Percentiles rank a stretch among this genome's conserved stretches.
phyloP scores from a whole-genome alignment of 1,140 invertebrate genomes.

The Hestina assimilis region DNA sequence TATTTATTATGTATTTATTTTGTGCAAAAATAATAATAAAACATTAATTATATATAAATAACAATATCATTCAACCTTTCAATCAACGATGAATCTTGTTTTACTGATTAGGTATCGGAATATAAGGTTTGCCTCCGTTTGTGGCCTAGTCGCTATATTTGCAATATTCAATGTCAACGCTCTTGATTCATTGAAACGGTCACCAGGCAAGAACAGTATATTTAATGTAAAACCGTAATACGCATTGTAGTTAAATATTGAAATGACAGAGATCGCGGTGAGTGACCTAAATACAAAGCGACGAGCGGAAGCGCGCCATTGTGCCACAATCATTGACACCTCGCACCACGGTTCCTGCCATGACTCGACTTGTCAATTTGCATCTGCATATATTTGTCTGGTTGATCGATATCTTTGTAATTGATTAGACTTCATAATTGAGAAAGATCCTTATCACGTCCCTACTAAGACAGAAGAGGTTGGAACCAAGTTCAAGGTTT shows the following conservation, averaged over 20 bases:
- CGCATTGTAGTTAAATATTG: slow-evolving; percentile 61
- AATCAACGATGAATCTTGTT: background rate
- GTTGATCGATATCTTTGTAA: background rate
- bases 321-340: slow-evolving; percentile 74
- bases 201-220: slow-evolving; percentile 17
- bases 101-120: background rate
- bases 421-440: too few relatives aligned
- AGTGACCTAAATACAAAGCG: slow-evolving; percentile 75
- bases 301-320: slow-evolving; percentile 68
- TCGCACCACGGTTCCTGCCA: slow-evolving; percentile 40
- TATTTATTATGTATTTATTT: background rate
- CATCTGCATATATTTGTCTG: background rate
- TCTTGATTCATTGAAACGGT: slow-evolving; percentile 12
- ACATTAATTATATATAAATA: background rate
- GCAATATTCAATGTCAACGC: slow-evolving; percentile 24
- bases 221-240: slow-evolving; percentile 30
- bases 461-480: too few relatives aligned
- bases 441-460: too few relatives aligned
- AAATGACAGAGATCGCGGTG: slow-evolving; percentile 71
- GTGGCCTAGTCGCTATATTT: too few relatives aligned
- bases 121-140: too few relatives aligned
- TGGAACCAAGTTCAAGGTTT: too few relatives aligned
- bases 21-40: background rate
- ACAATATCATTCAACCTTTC: background rate
- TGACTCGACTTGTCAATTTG: slow-evolving; percentile 16